Conservation (phyloP, 2,888 invertebrate species). For the Melieria omissa region DNA sequence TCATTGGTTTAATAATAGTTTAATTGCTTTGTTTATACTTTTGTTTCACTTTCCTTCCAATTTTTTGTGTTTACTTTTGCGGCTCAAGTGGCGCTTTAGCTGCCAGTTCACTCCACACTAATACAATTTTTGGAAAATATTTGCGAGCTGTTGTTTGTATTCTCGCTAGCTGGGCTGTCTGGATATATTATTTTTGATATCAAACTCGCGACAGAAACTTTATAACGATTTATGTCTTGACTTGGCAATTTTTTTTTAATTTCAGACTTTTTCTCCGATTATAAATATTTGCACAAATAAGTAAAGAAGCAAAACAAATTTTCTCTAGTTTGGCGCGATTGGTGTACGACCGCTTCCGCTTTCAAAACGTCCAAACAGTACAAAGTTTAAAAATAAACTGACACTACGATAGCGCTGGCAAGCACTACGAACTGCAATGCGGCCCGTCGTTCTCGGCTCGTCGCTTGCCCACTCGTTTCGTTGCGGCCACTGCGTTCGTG, state of each 20-base stretch:
- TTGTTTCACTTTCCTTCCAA: background rate
- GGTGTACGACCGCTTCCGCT: background rate
- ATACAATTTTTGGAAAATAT: background rate
- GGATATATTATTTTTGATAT: too few relatives aligned
- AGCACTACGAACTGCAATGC: background rate
- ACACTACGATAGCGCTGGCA: conserved; percentile 26
- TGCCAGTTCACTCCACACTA: background rate
- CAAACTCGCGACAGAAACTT: background rate
- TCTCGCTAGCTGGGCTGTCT: background rate
- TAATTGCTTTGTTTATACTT: background rate
- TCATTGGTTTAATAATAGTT: too few relatives aligned
- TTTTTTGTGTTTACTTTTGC: background rate
- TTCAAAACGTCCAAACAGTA: conserved; percentile 51
- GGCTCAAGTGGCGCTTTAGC: background rate
- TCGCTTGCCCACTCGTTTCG: too few relatives aligned
- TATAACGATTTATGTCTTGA: conserved; percentile 13
- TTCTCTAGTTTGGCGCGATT: conserved; percentile 35
- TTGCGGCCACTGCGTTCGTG: too few relatives aligned
- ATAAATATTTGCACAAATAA: background rate
- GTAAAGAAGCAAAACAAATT: background rate
- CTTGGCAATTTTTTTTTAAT: background rate
- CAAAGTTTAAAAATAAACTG: conserved; percentile 56
- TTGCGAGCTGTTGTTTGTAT: background rate
- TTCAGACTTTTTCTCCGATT: background rate
- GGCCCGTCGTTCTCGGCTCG: background rate